Evolutionary conservation across 2,797 vertebrate species (phyloP), one percentile per base, ranked within the genome.

Genomic region (Sebastiscus albofasciatus): DNA sequence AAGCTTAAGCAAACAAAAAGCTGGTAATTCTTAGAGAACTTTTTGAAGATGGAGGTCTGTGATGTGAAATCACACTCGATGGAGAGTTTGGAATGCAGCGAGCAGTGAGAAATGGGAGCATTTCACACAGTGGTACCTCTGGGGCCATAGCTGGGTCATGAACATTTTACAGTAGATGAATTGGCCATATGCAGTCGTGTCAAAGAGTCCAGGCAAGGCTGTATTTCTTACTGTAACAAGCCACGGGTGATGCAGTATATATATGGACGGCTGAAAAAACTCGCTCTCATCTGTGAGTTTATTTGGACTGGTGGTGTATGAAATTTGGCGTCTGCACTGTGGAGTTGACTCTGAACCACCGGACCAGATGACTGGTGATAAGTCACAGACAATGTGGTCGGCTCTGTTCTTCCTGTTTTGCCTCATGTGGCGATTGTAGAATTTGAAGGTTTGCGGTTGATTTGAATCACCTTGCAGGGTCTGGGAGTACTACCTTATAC

Each of bases 1-100:
- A 80, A 92, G 89, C 89, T 86, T 87, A 89, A 87, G 86, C 83
- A 92, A 93, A 94, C 89, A 93, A 84, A 90, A 83, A 36, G 29
- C 62, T 83, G 71, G 82, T 83, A 81, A 83, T 90, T 87, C 84
- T 78, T 56, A 3, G 69, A 85, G 77, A 84, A 79, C 72, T 75
- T 91, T 33, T 89, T 91, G 59, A 90, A 92, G 91, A 89, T 85
- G 33, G 78, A 89, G 87, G 79, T 82, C 81, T 91, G 81, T 81
- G 86, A 93, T 91, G 83, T 93, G 90, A 93, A 93, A 90, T 87
- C 33, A 75, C 66, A 27, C 82, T 91, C 79, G 39, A 8, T 80
- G 78, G 55, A 88, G 84, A 85, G 71, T 79, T 52, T 81, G 90
- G 86, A 94, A 93, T 91, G 88, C 79, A 55, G 81, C 81, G 73